Base-by-base conservation (phyloP, 2,888 invertebrate genomes). In the Eupithecia exiguata region DNA sequence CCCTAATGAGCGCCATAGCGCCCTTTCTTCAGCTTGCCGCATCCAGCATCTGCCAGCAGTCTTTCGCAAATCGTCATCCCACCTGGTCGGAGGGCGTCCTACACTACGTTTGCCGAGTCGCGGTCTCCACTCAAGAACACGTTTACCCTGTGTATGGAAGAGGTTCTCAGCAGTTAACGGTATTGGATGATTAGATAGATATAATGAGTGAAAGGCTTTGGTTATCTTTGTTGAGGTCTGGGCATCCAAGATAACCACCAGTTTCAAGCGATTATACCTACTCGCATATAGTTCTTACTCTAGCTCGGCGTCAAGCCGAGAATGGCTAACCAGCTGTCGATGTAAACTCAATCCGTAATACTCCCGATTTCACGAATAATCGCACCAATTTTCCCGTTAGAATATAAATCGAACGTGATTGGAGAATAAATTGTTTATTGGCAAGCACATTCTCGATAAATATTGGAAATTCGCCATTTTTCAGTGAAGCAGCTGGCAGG, bases 351-450 rank as follows among this genome's bases (percentile, higher is more conserved):
- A 21, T 21, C 30, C 14, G 30, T n/a, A 36, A 65, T 49, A 38
- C 53, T 66, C 68, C 40, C 65, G 43, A 75, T 72, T 75, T 75
- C 58, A 62, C 75, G 68, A 70, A 72, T 70, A 75, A 75, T 72
- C 68, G 68, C 61, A 66, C 70, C 70, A 70, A 72, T 68, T 67
- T 68, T 38, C 58, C 53, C 62, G 71, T 62, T 69, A 71, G 71
- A 69, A 69, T 76, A 68, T 75, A 75, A 72, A 75, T 75, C 53
- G 71, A 53, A 65, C 63, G 58, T 65, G 70, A 72, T 72, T 70
- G 70, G 69, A 30, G 63, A 74, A 73, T 73, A 77, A 78, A 77
- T 77, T 75, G 78, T 75, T 80, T 75, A 69, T 65, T 74, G 75
- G 72, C 71, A 53, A 74, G 68, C 53, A 74, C 72, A 78, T 75